A percentile compares a stretch with the other conserved stretches of the same genome.
Evolutionary conservation across 2,113 vertebrate species (phyloP).

Genomic region (Takifugu bimaculatus): DNA sequence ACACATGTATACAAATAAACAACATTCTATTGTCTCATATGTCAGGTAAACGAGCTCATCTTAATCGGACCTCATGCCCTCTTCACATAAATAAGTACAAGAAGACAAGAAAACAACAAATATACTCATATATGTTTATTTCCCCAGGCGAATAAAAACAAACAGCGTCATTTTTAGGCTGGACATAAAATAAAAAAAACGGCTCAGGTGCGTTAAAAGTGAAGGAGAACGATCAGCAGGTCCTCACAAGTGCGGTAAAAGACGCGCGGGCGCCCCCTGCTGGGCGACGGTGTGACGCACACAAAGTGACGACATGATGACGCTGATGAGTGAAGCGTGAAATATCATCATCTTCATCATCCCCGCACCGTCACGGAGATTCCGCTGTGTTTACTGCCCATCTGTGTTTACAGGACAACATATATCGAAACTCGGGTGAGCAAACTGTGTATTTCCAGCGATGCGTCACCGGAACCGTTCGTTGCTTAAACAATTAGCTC

Average conservation of each 20-base stretch:
- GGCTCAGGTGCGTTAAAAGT: too few species aligned
- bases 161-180: too few species aligned
- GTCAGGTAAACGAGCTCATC: too few species aligned
- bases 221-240: too few species aligned
- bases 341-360: neutral
- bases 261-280: conserved; percentile 28
- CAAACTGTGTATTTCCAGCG: neutral
- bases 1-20: too few species aligned
- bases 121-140: too few species aligned
- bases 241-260: neutral
- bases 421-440: conserved; percentile 44
- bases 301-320: conserved; percentile 13
- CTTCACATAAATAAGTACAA: too few species aligned
- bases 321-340: conserved; percentile 7
- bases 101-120: too few species aligned
- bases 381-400: conserved; percentile 13
- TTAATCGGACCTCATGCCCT: too few species aligned
- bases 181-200: too few species aligned
- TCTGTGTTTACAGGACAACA: conserved; percentile 22
- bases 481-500: neutral
- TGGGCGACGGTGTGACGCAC: neutral
- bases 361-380: neutral
- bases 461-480: neutral
- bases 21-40: neutral
- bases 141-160: too few species aligned